Conservation (phyloP, 2,113 vertebrate genomes). For the Andinoacara biseriatus region DNA sequence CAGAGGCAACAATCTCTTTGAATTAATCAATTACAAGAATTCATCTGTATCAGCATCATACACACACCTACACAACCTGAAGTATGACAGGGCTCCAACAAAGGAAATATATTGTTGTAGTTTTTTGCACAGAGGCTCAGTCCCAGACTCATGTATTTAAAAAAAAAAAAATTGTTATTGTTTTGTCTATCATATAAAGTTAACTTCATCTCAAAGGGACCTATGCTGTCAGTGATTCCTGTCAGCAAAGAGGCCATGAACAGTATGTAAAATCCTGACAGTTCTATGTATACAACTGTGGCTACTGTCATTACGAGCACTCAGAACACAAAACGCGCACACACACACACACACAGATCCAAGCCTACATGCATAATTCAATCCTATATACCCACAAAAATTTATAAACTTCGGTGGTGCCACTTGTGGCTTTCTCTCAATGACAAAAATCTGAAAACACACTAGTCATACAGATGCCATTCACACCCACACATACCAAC, state of each 20-base stretch:
- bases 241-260: background rate
- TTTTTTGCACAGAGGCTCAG: background rate
- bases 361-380: background rate
- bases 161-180: background rate
- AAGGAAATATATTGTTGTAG: background rate
- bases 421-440: conserved; percentile 24
- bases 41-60: background rate
- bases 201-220: background rate
- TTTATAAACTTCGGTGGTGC: background rate
- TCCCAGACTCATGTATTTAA: background rate
- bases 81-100: background rate
- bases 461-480: background rate
- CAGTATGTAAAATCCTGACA: conserved; percentile 16
- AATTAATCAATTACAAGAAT: background rate
- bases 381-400: conserved; percentile 6
- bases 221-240: conserved; percentile 20
- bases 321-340: background rate
- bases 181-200: background rate
- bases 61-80: background rate
- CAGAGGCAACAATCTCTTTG: background rate
- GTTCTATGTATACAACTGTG: conserved; percentile 12
- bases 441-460: conserved; percentile 29
- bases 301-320: background rate
- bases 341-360: background rate
- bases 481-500: conserved; percentile 9